phyloP scores from a whole-genome alignment of 2,888 invertebrate genomes.

The Meandrusa payeni region DNA sequence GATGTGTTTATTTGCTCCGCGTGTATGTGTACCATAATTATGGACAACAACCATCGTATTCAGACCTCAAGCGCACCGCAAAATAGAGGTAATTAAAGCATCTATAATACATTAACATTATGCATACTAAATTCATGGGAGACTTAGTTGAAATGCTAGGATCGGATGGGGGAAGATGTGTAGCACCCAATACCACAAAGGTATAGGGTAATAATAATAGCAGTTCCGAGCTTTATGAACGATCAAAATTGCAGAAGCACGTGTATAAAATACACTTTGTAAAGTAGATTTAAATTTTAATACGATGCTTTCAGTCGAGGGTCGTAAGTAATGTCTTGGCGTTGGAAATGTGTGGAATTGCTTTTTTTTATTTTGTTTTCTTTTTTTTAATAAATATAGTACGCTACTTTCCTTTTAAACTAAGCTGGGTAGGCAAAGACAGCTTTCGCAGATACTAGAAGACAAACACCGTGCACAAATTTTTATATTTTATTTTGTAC shows the following conservation, averaged over 20 bases:
- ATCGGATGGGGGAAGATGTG: constrained; percentile 61
- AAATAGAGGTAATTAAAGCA: constrained; percentile 75
- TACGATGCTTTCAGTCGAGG: constrained; percentile 77
- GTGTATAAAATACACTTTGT: constrained; percentile 80
- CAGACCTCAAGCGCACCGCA: constrained; percentile 62
- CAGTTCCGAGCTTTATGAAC: constrained; percentile 77
- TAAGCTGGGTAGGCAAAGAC: too few species aligned
- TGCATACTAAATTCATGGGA: constrained; percentile 70
- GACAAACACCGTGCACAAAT: too few species aligned
- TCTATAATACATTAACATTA: constrained; percentile 75
- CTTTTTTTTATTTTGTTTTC: constrained; percentile 30
- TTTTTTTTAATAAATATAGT: neutral
- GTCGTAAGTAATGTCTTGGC: constrained; percentile 73
- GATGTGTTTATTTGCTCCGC: too few species aligned
- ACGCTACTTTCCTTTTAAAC: too few species aligned
- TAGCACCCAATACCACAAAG: constrained; percentile 76
- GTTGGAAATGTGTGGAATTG: constrained; percentile 67
- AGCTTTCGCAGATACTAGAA: too few species aligned
- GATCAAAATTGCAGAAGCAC: constrained; percentile 79
- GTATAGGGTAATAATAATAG: constrained; percentile 74
- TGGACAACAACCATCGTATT: constrained; percentile 30
- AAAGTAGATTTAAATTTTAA: constrained; percentile 82
- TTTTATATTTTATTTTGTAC: too few species aligned
- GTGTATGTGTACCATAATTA: neutral
- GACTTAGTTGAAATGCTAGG: constrained; percentile 64